Percentiles rank a stretch among this genome's conserved stretches.
These are phyloP conservation scores for Spicauda simplicius DNA, from an alignment of 2,888 invertebrate genomes.

Conservation along the genomic window DNA sequence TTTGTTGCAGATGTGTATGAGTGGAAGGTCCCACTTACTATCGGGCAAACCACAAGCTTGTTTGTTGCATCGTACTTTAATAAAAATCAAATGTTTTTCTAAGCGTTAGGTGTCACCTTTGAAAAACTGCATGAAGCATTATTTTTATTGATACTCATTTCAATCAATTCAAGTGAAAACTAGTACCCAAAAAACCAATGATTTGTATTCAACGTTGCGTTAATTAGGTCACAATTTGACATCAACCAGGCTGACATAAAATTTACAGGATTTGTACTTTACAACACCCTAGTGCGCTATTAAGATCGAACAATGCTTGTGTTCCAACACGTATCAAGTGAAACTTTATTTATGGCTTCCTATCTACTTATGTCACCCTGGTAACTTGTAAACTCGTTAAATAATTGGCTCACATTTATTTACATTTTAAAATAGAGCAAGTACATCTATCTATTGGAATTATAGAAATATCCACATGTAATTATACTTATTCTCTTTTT, in stretches of 20 bases:
- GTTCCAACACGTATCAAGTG: constrained; percentile 67
- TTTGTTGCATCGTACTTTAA: too few relatives aligned
- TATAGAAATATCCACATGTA: too few relatives aligned
- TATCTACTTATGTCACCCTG: constrained; percentile 33
- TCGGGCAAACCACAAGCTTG: too few relatives aligned
- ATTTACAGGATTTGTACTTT: constrained; percentile 27
- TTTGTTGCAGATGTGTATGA: too few relatives aligned
- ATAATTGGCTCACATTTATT: too few relatives aligned
- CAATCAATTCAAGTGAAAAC: neutral
- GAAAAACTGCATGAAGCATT: too few relatives aligned
- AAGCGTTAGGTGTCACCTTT: too few relatives aligned
- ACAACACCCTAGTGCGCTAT: constrained; percentile 64
- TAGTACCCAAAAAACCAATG: constrained; percentile 9
- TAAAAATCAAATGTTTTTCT: too few relatives aligned
- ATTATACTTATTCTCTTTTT: too few relatives aligned
- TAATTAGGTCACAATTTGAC: constrained; percentile 18
- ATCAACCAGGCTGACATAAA: constrained; percentile 24
- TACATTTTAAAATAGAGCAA: too few relatives aligned
- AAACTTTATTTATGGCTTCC: constrained; percentile 72
- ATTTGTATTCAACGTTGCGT: constrained; percentile 21
- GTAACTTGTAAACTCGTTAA: neutral
- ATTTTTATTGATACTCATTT: constrained; percentile 7
- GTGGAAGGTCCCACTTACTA: too few relatives aligned
- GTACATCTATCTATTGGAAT: too few relatives aligned
- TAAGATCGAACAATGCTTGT: constrained; percentile 59